Evolutionary conservation across 2,888 invertebrate genomes (phyloP), one percentile per base, ranked within the genome.

Genomic region (Xylota segnis): DNA sequence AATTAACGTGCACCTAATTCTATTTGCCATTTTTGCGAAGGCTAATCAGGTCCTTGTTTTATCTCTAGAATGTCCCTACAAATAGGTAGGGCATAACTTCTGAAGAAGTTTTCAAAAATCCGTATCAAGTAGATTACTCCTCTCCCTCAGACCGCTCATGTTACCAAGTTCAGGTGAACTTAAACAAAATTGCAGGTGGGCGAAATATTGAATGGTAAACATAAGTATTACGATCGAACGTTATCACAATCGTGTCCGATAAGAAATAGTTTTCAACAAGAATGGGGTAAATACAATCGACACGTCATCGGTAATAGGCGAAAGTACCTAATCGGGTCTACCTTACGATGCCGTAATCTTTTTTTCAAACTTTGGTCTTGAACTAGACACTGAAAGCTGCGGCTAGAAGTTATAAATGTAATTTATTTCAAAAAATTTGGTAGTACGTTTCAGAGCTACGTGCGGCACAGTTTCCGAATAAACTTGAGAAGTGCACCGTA

Each of bases 351-450:
- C 12, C 10, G 16, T 68, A 54, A 56, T 68, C 27, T 68, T 7
- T 68, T 7, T 37, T 16, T 27, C 27, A 23, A 56, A n/a, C 16
- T 54, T 54, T 32, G 32, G 32, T 63, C 23, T 43, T 43, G 32
- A 74, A 72, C 29, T 61, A 40, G 37, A 27, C 37, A 37, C 59
- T 12, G 34, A 47, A 32, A 59, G 27, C 37, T 50, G 16, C 23
- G 37, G 34, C 47, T 58, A 14, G 45, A 14, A 34, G 47, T 29
- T 72, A 72, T 72, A 72, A 50, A 61, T 72, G 40, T 16, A 50
- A 52, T 16, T n/a, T 50, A 10, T 47, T 61, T 47, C 27, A 27
- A 23, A 3, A 14, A 18, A 27, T 23, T 29, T 9, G 12, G 52
- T 72, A 72, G 72, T 72, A 40, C 7, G 12, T 37, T 29, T 16